These are phyloP conservation scores for Heterochromis multidens DNA, from an alignment of 2,113 vertebrate genomes.

Conservation along the genomic window DNA sequence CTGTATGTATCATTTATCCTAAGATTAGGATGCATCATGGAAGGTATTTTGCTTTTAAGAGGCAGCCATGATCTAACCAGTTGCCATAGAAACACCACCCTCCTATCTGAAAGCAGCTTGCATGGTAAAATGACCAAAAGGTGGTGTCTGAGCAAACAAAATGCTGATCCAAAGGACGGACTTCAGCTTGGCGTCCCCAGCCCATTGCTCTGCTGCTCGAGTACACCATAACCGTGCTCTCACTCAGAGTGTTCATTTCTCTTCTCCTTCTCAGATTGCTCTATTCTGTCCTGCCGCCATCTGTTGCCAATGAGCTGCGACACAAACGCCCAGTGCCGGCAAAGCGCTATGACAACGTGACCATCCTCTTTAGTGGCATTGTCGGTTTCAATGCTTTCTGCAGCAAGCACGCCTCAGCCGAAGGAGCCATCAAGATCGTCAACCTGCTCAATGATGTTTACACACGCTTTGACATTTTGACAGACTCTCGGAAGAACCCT, in stretches of 20 bases:
- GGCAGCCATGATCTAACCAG: slow-evolving; percentile 59
- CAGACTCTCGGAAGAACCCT: slow-evolving; percentile 94
- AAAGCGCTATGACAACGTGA: slow-evolving; percentile 95
- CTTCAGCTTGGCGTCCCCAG: slow-evolving; percentile 18
- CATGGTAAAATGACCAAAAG: slow-evolving; percentile 57
- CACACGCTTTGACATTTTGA: slow-evolving; percentile 96
- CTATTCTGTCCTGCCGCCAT: slow-evolving; percentile 94
- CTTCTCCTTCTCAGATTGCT: slow-evolving; percentile 77
- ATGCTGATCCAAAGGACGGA: slow-evolving; percentile 22
- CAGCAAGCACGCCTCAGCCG: slow-evolving; percentile 96
- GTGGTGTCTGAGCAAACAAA: slow-evolving; percentile 55
- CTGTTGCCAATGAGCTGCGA: slow-evolving; percentile 95
- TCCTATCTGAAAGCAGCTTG: slow-evolving; percentile 55
- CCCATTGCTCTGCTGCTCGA: background rate
- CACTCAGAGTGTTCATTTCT: slow-evolving; percentile 4
- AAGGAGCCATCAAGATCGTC: slow-evolving; percentile 99
- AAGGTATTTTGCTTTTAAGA: slow-evolving; percentile 64
- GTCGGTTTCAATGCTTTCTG: slow-evolving; percentile 97
- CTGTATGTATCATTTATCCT: slow-evolving; percentile 5
- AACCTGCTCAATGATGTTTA: slow-evolving; percentile 98
- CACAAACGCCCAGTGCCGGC: slow-evolving; percentile 96
- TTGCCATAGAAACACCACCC: slow-evolving; percentile 75
- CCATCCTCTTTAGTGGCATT: slow-evolving; percentile 97
- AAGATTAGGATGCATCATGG: slow-evolving; percentile 51
- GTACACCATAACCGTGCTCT: background rate